Evolutionary conservation across 2,113 vertebrate genomes (phyloP), one percentile per base, ranked within the genome.

Genomic region (Pandion haliaetus): DNA sequence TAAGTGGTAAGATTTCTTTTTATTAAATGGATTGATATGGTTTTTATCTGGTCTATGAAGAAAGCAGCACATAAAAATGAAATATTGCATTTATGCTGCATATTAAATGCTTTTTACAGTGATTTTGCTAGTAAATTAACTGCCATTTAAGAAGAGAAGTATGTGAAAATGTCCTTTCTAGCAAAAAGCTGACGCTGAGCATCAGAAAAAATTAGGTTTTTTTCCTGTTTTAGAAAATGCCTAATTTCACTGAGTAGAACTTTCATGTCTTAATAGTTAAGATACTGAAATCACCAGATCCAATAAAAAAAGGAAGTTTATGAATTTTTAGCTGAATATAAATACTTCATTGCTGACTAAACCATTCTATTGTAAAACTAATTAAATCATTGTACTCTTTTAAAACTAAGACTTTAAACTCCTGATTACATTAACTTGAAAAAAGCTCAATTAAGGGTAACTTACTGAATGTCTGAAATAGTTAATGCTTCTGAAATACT

Each of bases 1-100:
- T 98, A 94, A 97, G 58, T 50, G 98, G 98, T 98, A 98, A 98
- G 91, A 62, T 97, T 95, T 42, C 8, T 34, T 65, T 91, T 77
- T 78, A 65, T 91, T 69, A 40, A 71, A 32, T 26, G 34, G 26
- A n/a, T 58, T 81, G 15, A 59, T 71, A 62, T 49, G 26, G 47
- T 82, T 90, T 71, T 82, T 97, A 78, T 96, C 80, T 81, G 31
- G 18, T 73, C 17, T 26, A 50, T n/a, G 16, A 65, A 62, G 72
- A 87, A 95, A 93, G 59, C 44, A 82, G 62, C 4, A 17, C 9
- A 71, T 62, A 5, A 28, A 32, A 82, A 80, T 59, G 14, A 81
- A 94, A 93, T 82, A 25, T 11, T 74, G 21, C 52, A 40, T 82
- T 85, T 94, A 44, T 12, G 20, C 10, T 67, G 14, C 15, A 17